Base-by-base conservation (phyloP, 2,113 vertebrate species). In the Lamprotornis superbus region DNA sequence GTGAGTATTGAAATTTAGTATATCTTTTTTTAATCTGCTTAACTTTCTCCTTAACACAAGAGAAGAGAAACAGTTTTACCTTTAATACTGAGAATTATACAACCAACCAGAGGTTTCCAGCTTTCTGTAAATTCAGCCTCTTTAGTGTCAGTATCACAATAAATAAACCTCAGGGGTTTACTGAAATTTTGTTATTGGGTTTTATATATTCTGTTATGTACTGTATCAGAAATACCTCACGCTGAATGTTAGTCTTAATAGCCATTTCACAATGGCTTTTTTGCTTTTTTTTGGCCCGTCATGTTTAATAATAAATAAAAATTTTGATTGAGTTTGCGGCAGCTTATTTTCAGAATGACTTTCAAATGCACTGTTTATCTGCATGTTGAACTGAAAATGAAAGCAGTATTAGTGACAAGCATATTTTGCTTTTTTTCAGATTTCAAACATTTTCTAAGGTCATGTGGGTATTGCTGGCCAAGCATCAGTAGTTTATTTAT, bases 401-500 rank as follows among this genome's bases (percentile, higher is more conserved):
- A 83, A 86, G 91, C 70, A 80, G 25, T 49, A 61, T 28, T 31
- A 79, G 33, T 86, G 73, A 87, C 77, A 89, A 83, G 57, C 67
- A 83, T 65, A 73, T 94, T 87, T 83, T 63, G 27, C 40, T 82
- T 83, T 78, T 89, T 96, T 93, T 67, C 70, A 93, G 52, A 27
- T 79, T 95, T 84, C 68, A 65, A 64, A 80, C 80, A 82, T 64
- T 95, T 97, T 84, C 49, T 88, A 65, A 91, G 87, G 74, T 94
- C 91, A 56, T 71, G 33, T 78, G 93, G 39, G 55, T 81, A 86
- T 78, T 70, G 65, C 69, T 89, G 73, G 75, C 93, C 80, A 93
- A 87, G 49, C 35, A 70, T 87, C 94, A 86, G 86, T 89, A 84
- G 71, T 91, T 97, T 88, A 91, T 80, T 94, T 10, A 33, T 90